Evolutionary conservation across 2,888 invertebrate species (phyloP).

Genomic region (Pyrgus malvae): DNA sequence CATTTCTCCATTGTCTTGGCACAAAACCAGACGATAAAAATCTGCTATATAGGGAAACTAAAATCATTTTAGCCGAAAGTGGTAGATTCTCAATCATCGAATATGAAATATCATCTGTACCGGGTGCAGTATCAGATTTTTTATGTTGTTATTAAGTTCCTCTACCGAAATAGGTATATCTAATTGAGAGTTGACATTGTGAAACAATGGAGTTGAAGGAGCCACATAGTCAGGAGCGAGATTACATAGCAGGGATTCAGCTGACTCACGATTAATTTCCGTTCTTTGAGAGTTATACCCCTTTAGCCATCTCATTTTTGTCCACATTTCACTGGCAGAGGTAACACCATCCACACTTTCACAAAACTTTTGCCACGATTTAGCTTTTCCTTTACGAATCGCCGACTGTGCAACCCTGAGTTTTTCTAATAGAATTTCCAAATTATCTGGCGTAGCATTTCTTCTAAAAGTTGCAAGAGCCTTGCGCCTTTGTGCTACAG

Average conservation of each 20-base stretch:
- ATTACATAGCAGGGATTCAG: background rate
- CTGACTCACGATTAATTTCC: background rate
- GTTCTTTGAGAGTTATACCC: constrained; percentile 9
- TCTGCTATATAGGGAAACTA: too few relatives aligned
- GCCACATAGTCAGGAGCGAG: background rate
- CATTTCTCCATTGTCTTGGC: too few relatives aligned
- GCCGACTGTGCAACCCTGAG: constrained; percentile 14
- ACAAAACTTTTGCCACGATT: constrained; percentile 27
- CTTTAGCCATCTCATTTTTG: constrained; percentile 33
- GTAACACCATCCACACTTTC: constrained; percentile 4
- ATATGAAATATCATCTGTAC: constrained; percentile 16
- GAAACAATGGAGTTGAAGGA: background rate
- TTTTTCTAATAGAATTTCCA: background rate
- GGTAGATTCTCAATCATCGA: too few relatives aligned
- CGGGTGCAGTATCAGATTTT: constrained; percentile 12
- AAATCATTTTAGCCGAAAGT: too few relatives aligned
- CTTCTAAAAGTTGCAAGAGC: constrained; percentile 4
- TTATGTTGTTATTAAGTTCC: constrained; percentile 7
- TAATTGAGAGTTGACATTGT: background rate
- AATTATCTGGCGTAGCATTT: constrained; percentile 10
- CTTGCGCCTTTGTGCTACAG: background rate
- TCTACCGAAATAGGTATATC: background rate
- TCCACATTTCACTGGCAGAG: constrained; percentile 30
- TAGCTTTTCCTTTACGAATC: constrained; percentile 19
- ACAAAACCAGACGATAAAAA: too few relatives aligned